Conservation (phyloP, 2,797 vertebrate species). For the Anniella stebbinsi region DNA sequence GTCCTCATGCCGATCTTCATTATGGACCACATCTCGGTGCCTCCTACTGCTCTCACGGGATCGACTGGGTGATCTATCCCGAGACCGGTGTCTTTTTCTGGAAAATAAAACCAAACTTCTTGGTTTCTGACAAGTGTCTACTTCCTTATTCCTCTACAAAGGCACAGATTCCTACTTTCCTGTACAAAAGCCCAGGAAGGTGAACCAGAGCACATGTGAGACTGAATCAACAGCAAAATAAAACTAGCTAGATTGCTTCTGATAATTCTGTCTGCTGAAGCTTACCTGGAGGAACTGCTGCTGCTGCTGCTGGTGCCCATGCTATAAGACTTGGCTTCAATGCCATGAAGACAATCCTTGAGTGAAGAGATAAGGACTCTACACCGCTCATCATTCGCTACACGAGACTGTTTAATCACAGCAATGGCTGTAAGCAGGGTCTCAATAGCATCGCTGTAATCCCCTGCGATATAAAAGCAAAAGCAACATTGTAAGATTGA, state of each 20-base stretch:
- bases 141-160: slow-evolving; percentile 5
- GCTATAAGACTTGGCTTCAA: slow-evolving; percentile 88
- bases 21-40: slow-evolving; percentile 83
- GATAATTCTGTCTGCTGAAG: accelerated
- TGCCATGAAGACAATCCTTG: slow-evolving; percentile 92
- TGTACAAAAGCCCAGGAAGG: background rate
- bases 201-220: accelerated
- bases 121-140: background rate
- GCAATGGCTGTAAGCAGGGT: slow-evolving; percentile 94
- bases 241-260: accelerated
- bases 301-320: slow-evolving; percentile 79
- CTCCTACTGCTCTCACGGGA: slow-evolving; percentile 87
- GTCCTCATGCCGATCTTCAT: slow-evolving; percentile 86
- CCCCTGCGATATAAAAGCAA: slow-evolving; percentile 77
- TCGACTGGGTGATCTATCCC: slow-evolving; percentile 84
- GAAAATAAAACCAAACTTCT: slow-evolving; percentile 14
- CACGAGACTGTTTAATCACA: slow-evolving; percentile 95
- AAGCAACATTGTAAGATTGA: background rate
- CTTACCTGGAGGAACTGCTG: slow-evolving; percentile 81
- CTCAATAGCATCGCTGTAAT: slow-evolving; percentile 92
- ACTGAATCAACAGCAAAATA: slow-evolving; percentile 4
- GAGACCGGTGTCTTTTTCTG: slow-evolving; percentile 86
- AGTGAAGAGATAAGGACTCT: slow-evolving; percentile 93
- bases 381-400: slow-evolving; percentile 91
- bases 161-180: background rate